Evolutionary conservation across 2,888 invertebrate genomes (phyloP), one percentile per base, ranked within the genome.

Genomic region (Xestia c-nigrum): DNA sequence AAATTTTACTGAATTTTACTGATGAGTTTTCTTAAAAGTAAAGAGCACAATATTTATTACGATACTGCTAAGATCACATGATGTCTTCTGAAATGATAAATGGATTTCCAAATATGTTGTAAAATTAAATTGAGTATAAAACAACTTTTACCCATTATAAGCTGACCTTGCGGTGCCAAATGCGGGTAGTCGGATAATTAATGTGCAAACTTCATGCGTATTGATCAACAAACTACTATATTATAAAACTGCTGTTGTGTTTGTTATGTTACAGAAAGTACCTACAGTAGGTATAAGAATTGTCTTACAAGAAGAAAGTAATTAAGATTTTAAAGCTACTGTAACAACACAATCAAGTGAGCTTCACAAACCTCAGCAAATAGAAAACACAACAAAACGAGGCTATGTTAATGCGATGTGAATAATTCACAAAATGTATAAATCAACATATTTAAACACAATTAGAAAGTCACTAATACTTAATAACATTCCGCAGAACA

Each of bases 381-480:
- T 81, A 85, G 76, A 85, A 87, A 87, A 77, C 76, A 79, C 69
- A 66, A 65, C 75, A 84, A 77, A 87, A 81, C 75, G 73, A 75
- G 80, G 76, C 79, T 73, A 86, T 67, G 82, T 47, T 81, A 80
- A 83, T 79, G 57, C 75, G 72, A 72, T 70, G 78, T 80, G 80
- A 82, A 87, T 86, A 84, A 86, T 88, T 86, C 79, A 86, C 83
- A 87, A 88, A 87, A 88, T 84, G 88, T 88, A 86, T 88, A 88
- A 88, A 88, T 88, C 85, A 88, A 87, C 88, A 88, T 88, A 88
- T 87, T 87, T 85, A 88, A 86, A 80, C 85, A 88, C 86, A 87
- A 89, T 88, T 88, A 87, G 85, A 89, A 89, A 87, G 88, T 84
- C 87, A 88, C 87, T 87, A 88, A 88, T 86, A 87, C 76, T 79